Base-by-base conservation (phyloP, 2,888 invertebrate species). In the Polyploca ridens region DNA sequence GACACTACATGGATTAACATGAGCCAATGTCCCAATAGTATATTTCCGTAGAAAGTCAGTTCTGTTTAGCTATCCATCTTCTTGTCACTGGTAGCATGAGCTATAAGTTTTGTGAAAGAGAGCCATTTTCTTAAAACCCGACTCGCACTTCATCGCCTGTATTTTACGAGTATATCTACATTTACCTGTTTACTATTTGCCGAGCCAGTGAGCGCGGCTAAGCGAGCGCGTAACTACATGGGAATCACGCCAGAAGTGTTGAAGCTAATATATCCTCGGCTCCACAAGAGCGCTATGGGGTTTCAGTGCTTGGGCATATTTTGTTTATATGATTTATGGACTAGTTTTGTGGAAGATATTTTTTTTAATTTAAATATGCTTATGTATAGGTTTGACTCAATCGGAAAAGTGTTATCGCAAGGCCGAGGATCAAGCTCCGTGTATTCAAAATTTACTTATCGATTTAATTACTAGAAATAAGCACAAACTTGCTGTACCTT, bases 161-260 rank as follows among this genome's bases (percentile, higher is more conserved):
- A 19, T 54, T 54, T n/a, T 54, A 54, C 54, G 27, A 27, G 27
- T 27, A 27, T 27, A 14, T 54, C 16, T 54, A 54, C 54, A 54
- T 54, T 54, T 54, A 54, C 54, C 54, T 54, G 54, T 54, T 54
- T 54, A 54, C 54, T 54, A 54, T 54, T 54, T 54, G 54, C 54
- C 54, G 54, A 54, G 54, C 19, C 54, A 54, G 54, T 54, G 54
- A 54, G 54, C 54, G 19, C 54, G 54, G 54, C 19, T 54, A 54
- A 54, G 54, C 54, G 54, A 54, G 54, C 54, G 54, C 54, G 54
- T 54, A 54, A 54, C 54, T 54, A 54, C 54, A 54, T 54, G 54
- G 54, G 54, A 54, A 54, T 54, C 54, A 19, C 54, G 54, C 54
- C 54, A 54, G 54, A 19, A 54, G 54, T 54, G 54, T 54, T 54